Evolutionary conservation across 2,888 invertebrate genomes (phyloP).

Genomic region (Itoplectis maculator): DNA sequence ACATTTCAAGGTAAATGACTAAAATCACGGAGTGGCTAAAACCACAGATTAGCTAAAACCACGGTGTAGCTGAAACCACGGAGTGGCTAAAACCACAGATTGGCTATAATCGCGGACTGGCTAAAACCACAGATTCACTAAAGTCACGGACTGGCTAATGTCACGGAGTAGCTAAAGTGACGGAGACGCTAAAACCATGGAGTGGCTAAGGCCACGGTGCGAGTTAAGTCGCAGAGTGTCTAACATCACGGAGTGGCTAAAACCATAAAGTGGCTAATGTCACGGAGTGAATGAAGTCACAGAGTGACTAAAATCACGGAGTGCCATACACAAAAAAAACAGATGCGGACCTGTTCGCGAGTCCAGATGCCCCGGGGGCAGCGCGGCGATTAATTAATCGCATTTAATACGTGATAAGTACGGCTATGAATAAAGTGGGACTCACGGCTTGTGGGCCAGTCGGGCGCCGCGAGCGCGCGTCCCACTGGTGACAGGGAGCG

Average conservation of each 20-base stretch:
- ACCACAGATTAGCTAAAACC: no score
- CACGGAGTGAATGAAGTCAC: background rate
- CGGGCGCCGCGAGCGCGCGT: background rate
- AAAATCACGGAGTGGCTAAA: no score
- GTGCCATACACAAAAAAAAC: constrained; percentile 13
- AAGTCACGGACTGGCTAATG: background rate
- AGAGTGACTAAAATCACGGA: background rate
- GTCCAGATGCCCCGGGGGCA: background rate
- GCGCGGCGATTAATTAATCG: constrained; percentile 42
- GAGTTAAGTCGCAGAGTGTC: background rate
- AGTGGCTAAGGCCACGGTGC: background rate
- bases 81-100: no score
- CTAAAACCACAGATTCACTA: background rate
- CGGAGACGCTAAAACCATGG: background rate
- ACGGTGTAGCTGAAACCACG: no score
- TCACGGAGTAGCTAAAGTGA: background rate
- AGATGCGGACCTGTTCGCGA: background rate
- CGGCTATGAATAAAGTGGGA: constrained; percentile 28
- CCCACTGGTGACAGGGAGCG: constrained; percentile 36
- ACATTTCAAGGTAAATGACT: background rate
- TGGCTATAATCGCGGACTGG: background rate
- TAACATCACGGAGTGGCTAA: background rate
- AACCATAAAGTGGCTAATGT: background rate
- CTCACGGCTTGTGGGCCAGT: constrained; percentile 15
- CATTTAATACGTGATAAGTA: constrained; percentile 22